Evolutionary conservation across 2,888 invertebrate genomes (phyloP), one percentile per base, ranked within the genome.

Genomic region (Aphrophora alni): DNA sequence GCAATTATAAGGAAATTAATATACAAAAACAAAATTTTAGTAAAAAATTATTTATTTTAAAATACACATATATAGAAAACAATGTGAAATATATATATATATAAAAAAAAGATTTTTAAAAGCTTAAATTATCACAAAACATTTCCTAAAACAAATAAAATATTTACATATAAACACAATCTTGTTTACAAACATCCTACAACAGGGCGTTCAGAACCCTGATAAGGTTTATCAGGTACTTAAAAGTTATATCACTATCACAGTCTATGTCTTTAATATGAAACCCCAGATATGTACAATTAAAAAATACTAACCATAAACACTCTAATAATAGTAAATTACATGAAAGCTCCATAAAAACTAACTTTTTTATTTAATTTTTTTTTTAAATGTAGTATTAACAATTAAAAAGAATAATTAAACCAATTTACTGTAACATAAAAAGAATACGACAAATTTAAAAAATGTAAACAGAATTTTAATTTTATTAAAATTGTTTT

Each of bases 161-260:
- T 17, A 44, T 44, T 2, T 44, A 44, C 17, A 44, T 44, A 44
- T 44, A 44, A 44, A 44, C 44, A 44, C 12, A n/a, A n/a, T 44
- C 3, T 33, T 33, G 33, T 33, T 33, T 8, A 33, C 33, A 33
- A 44, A 44, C 44, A 44, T 44, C 12, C 3, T 44, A 44, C 44
- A 44, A n/a, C n/a, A 8, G 44, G 44, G 44, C 12, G 44, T 44
- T 44, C 1, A 44, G 17, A 14, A 44, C 44, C 44, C 44, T 44
- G 38, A 74, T 74, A 28, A 74, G 26, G 74, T n/a, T 33, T 74
- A n/a, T 38, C 74, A 74, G 74, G 44, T 44, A 44, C 44, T 44
- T 44, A 44, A n/a, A 44, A 44, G 44, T 44, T 44, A 17, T 14
- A 44, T 8, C 44, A 44, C 44, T 44, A 44, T 44, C 44, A 44